Base-by-base conservation (phyloP, 2,113 vertebrate species). In the Equus quagga region DNA sequence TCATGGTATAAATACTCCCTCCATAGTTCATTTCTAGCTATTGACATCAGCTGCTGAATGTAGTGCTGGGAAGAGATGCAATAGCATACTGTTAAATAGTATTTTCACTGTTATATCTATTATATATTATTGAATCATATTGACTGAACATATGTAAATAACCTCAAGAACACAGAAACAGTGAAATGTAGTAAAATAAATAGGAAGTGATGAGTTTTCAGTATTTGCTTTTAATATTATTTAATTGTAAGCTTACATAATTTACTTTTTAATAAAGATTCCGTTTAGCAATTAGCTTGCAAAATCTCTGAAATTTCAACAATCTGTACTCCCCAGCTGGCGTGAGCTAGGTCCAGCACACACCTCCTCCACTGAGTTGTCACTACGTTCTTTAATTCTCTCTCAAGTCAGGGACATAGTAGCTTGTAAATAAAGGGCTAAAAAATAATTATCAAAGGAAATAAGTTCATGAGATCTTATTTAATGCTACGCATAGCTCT, bases 71-170 rank as follows among this genome's bases (percentile, higher is more conserved):
- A 49, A 58, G 23, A 70, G 2, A 19, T 1, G 1, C 26, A 8
- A 6, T 10, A 23, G 15, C 1, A 11, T 3, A 23, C 3, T 19
- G 6, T 19, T 14, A 51, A 3, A 6, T 1, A 24, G 13, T 24
- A 17, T 51, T 81, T 78, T 26, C 75, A 51, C 54, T n/a, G 2
- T 44, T 3, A 5, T 2, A 10, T 2, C 54, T n/a, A 1, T 44
- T 3, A 9, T 2, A 10, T 2, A 51, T 8, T 31, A 36, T 2
- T 49, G 51, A 31, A 13, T 19, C 41, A 8, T 0, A 46, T 1
- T 64, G 17, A 70, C 9, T n/a, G 51, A 18, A 6, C 0, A 1
- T 0, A 23, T 0, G 26, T 65, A 28, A 6, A 11, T 41, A 36
- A 54, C 4, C 18, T 84, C 21, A 60, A 72, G 12, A 31, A 36